Evolutionary conservation across 2,888 invertebrate species (phyloP).

Genomic region (Hyposoter dolosus): DNA sequence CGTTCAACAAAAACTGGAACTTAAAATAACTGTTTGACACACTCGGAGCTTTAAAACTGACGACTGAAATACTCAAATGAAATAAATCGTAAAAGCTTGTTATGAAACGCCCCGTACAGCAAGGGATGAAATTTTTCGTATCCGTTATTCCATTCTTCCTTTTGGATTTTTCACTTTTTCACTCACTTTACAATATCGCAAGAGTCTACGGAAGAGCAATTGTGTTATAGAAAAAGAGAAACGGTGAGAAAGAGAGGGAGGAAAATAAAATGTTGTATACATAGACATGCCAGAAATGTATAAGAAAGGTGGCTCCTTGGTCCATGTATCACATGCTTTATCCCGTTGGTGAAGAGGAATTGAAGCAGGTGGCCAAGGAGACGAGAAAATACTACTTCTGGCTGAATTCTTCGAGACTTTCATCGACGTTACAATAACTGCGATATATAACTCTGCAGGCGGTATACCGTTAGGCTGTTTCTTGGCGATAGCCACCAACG

Average conservation of each 20-base stretch:
- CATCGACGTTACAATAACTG: constrained; percentile 81
- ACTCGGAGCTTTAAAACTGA: background rate
- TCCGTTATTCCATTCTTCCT: constrained; percentile 26
- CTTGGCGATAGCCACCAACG: constrained; percentile 74
- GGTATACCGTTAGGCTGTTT: constrained; percentile 71
- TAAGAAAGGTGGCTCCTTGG: constrained; percentile 30
- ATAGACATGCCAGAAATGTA: constrained; percentile 33
- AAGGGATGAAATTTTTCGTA: background rate
- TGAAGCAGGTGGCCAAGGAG: constrained; percentile 63
- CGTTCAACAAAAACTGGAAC: too few species aligned
- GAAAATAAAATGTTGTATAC: constrained; percentile 2
- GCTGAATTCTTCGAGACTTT: constrained; percentile 77
- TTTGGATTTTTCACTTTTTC: constrained; percentile 55
- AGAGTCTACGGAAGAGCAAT: constrained; percentile 29
- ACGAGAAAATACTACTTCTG: constrained; percentile 68
- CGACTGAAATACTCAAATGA: too few species aligned
- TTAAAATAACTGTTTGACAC: too few species aligned
- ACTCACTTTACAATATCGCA: constrained; percentile 49
- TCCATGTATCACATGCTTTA: constrained; percentile 44
- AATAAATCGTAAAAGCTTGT: background rate
- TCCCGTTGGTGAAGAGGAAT: constrained; percentile 57
- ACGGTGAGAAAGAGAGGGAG: constrained; percentile 12
- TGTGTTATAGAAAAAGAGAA: constrained; percentile 26
- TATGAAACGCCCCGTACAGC: background rate
- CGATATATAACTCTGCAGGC: constrained; percentile 75